Conservation (phyloP, 2,888 invertebrate genomes). For the Campopleginae sp. region DNA sequence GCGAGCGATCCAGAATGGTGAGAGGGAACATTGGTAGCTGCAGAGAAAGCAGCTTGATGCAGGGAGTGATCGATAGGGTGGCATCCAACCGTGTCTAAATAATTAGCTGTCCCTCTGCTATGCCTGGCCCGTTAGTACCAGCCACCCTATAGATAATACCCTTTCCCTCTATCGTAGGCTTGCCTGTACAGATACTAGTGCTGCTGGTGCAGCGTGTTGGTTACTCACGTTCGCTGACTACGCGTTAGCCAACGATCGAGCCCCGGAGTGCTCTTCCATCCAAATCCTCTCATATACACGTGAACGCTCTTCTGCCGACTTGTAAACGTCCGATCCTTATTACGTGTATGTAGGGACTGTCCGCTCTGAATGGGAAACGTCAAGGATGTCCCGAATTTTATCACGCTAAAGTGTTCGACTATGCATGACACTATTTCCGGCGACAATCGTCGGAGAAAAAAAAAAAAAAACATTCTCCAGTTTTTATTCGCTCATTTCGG, state of each 20-base stretch:
- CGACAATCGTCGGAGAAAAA: background rate
- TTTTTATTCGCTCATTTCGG: constrained; percentile 24
- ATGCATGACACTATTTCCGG: background rate
- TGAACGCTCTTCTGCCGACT: constrained; percentile 35
- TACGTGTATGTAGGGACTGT: constrained; percentile 46
- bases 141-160: constrained; percentile 78
- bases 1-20: constrained; percentile 55
- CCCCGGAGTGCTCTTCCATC: constrained; percentile 41
- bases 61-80: constrained; percentile 82
- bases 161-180: constrained; percentile 36
- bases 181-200: background rate
- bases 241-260: constrained; percentile 66
- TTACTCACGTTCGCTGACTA: constrained; percentile 75
- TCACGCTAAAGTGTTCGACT: background rate
- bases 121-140: constrained; percentile 82
- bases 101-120: constrained; percentile 83
- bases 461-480: background rate
- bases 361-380: constrained; percentile 48
- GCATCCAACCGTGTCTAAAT: constrained; percentile 84
- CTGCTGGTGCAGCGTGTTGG: constrained; percentile 26
- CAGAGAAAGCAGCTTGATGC: constrained; percentile 72
- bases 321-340: constrained; percentile 40
- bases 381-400: background rate
- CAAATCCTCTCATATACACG: constrained; percentile 53
- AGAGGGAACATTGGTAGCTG: constrained; percentile 46